Evolutionary conservation across 2,888 invertebrate genomes (phyloP).

Genomic region (Tuta absoluta): DNA sequence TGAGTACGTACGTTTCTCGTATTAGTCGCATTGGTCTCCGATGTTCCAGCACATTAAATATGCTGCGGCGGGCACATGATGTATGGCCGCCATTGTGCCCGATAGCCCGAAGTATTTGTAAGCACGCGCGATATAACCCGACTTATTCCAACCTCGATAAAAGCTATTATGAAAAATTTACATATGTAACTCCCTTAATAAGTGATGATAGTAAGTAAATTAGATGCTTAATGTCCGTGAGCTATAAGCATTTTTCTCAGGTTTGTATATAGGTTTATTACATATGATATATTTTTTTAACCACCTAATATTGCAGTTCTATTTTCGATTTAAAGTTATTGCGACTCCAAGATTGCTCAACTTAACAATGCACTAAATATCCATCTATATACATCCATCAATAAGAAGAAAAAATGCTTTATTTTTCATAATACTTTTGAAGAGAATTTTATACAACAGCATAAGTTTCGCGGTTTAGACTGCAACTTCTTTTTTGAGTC

Average conservation of each 20-base stretch:
- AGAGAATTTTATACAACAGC: no score
- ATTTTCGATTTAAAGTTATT: no score
- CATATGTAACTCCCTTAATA: slow-evolving; percentile 25
- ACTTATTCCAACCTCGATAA: slow-evolving; percentile 50
- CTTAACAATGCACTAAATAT: no score
- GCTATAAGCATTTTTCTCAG: not conserved
- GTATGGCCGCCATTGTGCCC: slow-evolving; percentile 55
- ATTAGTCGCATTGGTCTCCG: slow-evolving; percentile 17
- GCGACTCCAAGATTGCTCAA: no score
- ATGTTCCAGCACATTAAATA: slow-evolving; percentile 34
- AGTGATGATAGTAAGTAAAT: slow-evolving; percentile 18
- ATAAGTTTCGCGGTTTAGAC: no score
- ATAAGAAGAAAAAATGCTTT: no score
- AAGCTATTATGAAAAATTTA: slow-evolving; percentile 66
- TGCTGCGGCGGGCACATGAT: slow-evolving; percentile 43
- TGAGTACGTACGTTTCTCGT: slow-evolving; percentile 10
- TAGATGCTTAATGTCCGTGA: slow-evolving; percentile 1
- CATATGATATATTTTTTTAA: no score
- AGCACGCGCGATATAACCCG: slow-evolving; percentile 51
- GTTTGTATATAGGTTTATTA: no score
- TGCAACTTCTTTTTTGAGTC: no score
- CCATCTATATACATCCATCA: no score
- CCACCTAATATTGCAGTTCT: no score
- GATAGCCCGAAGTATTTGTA: slow-evolving; percentile 49
- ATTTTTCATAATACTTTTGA: no score